phyloP scores from a whole-genome alignment of 2,113 vertebrate species.

The Takifugu bimaculatus region DNA sequence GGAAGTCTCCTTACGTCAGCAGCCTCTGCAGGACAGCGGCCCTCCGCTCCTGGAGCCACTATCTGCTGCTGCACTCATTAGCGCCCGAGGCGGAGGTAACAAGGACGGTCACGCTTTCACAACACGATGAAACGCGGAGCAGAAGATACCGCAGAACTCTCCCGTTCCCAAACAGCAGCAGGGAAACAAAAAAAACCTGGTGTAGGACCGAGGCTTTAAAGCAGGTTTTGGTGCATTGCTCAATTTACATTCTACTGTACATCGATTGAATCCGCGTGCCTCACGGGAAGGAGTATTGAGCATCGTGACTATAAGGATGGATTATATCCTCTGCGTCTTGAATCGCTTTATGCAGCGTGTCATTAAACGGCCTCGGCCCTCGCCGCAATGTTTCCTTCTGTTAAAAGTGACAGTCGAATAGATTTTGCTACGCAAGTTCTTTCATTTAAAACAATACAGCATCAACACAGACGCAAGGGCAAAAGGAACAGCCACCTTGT shows the following conservation, averaged over 20 bases:
- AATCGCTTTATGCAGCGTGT: conserved; percentile 65
- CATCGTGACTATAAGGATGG: conserved; percentile 57
- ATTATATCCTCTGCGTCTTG: conserved; percentile 66
- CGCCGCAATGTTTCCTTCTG: conserved; percentile 37
- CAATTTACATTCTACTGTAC: conserved; percentile 72
- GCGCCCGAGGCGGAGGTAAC: conserved; percentile 66
- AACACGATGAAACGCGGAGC: conserved; percentile 61
- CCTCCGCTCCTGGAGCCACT: conserved; percentile 58
- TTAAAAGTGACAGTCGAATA: conserved; percentile 27
- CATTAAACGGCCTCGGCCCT: conserved; percentile 53
- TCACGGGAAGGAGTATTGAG: conserved; percentile 62
- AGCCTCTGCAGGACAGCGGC: conserved; percentile 62
- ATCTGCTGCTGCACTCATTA: conserved; percentile 70
- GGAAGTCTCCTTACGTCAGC: conserved; percentile 66
- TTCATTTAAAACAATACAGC: conserved; percentile 7
- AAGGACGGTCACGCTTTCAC: conserved; percentile 61
- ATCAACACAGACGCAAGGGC: conserved; percentile 8
- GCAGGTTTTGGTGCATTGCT: conserved; percentile 69
- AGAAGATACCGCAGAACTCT: conserved; percentile 40
- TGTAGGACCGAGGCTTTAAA: conserved; percentile 47
- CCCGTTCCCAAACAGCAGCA: conserved; percentile 25
- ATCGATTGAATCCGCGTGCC: conserved; percentile 66
- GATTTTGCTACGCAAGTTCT: conserved; percentile 1
- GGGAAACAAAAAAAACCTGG: conserved; percentile 37
- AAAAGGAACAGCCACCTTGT: conserved; percentile 15